These are phyloP conservation scores for Vulpes ferrilata DNA, from an alignment of 2,113 vertebrate genomes.

Conservation along the genomic window DNA sequence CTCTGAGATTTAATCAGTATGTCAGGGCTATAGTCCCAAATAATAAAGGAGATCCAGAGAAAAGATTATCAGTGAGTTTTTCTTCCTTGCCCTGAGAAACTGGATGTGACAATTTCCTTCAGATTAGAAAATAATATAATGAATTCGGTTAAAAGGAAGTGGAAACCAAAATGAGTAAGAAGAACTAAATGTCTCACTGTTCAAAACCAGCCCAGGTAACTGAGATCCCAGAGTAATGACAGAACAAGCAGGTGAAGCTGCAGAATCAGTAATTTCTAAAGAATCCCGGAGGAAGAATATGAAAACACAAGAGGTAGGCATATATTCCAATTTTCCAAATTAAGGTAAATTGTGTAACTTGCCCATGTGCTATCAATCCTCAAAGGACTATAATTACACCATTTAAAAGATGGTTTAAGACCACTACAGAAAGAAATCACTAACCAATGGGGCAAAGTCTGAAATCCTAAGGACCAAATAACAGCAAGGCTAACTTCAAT, in stretches of 20 bases:
- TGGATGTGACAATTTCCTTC: neutral
- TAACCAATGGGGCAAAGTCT: neutral
- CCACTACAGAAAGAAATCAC: conserved; percentile 48
- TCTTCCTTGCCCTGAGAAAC: neutral
- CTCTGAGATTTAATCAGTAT: neutral
- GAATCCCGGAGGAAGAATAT: neutral
- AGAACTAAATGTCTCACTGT: neutral
- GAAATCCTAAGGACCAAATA: neutral
- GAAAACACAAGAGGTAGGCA: neutral
- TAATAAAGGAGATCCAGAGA: neutral
- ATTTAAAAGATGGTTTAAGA: conserved; percentile 45
- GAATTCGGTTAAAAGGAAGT: neutral
- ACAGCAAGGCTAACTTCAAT: neutral
- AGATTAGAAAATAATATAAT: neutral
- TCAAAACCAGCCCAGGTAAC: neutral
- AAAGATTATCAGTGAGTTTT: neutral
- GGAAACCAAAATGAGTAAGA: neutral
- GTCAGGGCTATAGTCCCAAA: neutral
- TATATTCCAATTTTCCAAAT: neutral
- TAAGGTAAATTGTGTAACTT: neutral
- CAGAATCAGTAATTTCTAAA: neutral
- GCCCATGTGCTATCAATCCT: neutral
- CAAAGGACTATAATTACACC: neutral
- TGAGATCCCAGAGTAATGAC: neutral
- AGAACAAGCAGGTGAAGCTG: neutral